phyloP scores from a whole-genome alignment of 2,888 invertebrate species.

The Melitaea athalia region DNA sequence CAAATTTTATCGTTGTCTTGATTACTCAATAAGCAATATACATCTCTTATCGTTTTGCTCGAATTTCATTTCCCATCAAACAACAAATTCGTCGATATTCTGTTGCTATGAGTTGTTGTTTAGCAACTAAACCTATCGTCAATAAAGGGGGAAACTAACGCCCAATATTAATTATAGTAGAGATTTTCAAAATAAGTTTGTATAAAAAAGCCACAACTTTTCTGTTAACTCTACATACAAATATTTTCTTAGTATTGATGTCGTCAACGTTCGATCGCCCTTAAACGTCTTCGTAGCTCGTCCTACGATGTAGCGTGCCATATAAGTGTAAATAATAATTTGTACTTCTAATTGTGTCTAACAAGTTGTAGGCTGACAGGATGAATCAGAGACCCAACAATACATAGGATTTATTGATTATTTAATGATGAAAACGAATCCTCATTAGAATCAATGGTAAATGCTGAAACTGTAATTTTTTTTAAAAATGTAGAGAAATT shows the following conservation, averaged over 20 bases:
- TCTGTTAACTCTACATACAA: background rate
- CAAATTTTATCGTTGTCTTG: too few relatives aligned
- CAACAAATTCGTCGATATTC: too few relatives aligned
- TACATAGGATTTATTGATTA: background rate
- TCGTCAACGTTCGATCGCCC: slow-evolving; percentile 12
- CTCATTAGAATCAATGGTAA: background rate
- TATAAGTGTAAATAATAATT: slow-evolving; percentile 30
- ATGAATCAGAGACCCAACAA: slow-evolving; percentile 24
- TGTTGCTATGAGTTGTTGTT: too few relatives aligned
- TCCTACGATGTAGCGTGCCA: slow-evolving; percentile 22
- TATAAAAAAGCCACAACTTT: background rate
- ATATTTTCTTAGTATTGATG: background rate
- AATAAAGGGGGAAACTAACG: background rate
- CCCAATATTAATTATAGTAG: too few relatives aligned
- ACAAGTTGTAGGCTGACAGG: slow-evolving; percentile 27
- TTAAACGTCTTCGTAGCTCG: slow-evolving; percentile 5
- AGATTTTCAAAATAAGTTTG: too few relatives aligned
- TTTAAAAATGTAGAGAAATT: too few relatives aligned
- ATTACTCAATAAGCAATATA: too few relatives aligned
- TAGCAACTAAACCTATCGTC: too few relatives aligned
- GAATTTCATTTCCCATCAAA: too few relatives aligned
- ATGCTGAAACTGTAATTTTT: background rate
- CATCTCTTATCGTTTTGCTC: too few relatives aligned
- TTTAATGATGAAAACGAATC: background rate
- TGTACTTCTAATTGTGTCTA: slow-evolving; percentile 30